phyloP scores from a whole-genome alignment of 2,888 invertebrate genomes.

The Hirtodrosophila alboralis region DNA sequence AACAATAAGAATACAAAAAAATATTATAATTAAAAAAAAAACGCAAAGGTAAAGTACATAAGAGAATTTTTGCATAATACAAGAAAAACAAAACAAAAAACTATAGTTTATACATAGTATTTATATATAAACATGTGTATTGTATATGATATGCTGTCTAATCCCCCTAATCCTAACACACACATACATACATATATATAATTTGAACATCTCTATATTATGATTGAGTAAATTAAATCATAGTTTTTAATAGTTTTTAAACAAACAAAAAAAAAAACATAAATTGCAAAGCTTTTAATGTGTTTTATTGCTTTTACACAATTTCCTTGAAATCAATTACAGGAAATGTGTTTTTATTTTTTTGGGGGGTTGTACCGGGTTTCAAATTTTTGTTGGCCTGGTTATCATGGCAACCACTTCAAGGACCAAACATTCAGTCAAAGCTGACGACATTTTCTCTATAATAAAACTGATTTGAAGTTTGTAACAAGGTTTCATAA shows the following conservation, averaged over 20 bases:
- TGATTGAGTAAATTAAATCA: constrained; percentile 81
- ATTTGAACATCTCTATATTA: constrained; percentile 77
- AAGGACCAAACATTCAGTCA: constrained; percentile 62
- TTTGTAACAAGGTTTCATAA: constrained; percentile 1
- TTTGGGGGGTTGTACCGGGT: constrained; percentile 1
- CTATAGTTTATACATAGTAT: constrained; percentile 72
- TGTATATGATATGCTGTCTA: constrained; percentile 78
- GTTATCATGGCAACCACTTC: constrained; percentile 45
- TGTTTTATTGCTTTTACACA: constrained; percentile 29
- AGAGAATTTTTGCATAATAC: constrained; percentile 37
- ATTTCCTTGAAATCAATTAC: neutral
- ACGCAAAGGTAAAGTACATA: constrained; percentile 28
- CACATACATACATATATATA: constrained; percentile 51
- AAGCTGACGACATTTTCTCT: constrained; percentile 46
- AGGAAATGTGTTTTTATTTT: neutral
- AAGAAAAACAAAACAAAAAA: constrained; percentile 25
- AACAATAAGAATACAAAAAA: constrained; percentile 56
- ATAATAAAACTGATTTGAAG: neutral
- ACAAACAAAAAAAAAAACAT: constrained; percentile 62
- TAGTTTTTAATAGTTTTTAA: constrained; percentile 83
- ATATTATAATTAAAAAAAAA: too few species aligned
- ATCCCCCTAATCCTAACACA: constrained; percentile 66
- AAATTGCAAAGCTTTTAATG: constrained; percentile 49
- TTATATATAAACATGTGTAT: constrained; percentile 63
- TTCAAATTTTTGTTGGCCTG: too few species aligned